Evolutionary conservation across 2,113 vertebrate species (phyloP).

Genomic region (Cyanistes caeruleus): DNA sequence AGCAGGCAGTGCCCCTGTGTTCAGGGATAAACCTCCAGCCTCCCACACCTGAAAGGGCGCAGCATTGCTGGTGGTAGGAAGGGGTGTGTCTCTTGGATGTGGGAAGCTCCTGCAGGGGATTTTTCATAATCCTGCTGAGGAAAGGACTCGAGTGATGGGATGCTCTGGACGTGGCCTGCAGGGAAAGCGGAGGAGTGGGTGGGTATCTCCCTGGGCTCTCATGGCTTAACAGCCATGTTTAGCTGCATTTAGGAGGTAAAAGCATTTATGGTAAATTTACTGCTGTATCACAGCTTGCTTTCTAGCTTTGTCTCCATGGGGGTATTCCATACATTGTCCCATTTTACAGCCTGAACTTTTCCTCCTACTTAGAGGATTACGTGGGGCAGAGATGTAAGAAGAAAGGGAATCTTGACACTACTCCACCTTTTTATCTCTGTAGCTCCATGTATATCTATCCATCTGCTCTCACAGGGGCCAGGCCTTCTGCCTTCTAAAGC

Average conservation of each 20-base stretch:
- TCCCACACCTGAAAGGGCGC: conserved; percentile 2
- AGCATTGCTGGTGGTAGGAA: conserved; percentile 45
- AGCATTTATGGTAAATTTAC: neutral
- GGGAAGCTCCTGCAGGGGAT: conserved; percentile 61
- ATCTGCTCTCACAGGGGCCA: neutral
- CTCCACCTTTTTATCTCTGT: neutral
- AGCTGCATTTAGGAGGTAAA: neutral
- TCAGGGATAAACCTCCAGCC: neutral
- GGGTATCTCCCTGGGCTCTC: neutral
- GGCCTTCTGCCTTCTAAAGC: conserved; percentile 27
- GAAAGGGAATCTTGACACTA: neutral
- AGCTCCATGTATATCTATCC: neutral
- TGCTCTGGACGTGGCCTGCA: conserved; percentile 38
- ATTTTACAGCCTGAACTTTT: conserved; percentile 44
- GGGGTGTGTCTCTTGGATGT: conserved; percentile 39
- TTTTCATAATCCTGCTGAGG: conserved; percentile 55
- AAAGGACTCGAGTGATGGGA: conserved; percentile 26
- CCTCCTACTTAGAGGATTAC: conserved; percentile 6
- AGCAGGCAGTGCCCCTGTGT: neutral
- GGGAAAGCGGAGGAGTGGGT: conserved; percentile 13
- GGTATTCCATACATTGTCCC: neutral
- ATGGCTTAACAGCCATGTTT: neutral
- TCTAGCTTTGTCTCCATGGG: neutral
- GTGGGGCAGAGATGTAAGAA: neutral
- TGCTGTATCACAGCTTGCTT: neutral